Evolutionary conservation across 2,113 vertebrate species (phyloP).

Genomic region (Pavo muticus): DNA sequence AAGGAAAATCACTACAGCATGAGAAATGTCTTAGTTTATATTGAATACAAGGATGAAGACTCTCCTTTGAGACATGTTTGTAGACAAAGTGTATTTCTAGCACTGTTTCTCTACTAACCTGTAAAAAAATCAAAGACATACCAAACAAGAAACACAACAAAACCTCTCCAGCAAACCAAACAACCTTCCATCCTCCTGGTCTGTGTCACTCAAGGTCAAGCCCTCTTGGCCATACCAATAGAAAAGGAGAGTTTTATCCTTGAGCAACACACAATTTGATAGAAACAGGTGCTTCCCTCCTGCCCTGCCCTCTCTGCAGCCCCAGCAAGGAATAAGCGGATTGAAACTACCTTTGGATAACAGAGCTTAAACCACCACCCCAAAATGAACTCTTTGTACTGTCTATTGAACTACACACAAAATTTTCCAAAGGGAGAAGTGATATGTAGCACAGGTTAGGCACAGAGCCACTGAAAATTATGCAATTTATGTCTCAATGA

Average conservation of each 20-base stretch:
- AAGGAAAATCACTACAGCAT: neutral
- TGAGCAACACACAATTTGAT: neutral
- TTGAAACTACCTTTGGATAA: neutral
- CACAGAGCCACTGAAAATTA: slow-evolving; percentile 4
- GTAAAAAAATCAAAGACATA: neutral
- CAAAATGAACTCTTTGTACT: neutral
- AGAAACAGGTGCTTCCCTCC: neutral
- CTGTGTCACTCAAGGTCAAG: neutral
- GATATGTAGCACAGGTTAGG: neutral
- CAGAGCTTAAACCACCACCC: neutral
- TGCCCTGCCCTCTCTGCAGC: neutral
- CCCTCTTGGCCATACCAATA: neutral
- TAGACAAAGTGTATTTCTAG: neutral
- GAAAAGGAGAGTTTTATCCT: neutral
- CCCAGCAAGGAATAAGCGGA: neutral
- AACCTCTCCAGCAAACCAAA: neutral
- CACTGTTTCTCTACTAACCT: neutral
- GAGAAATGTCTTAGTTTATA: neutral
- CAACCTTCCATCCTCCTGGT: neutral
- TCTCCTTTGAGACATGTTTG: neutral
- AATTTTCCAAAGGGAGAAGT: neutral
- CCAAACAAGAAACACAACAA: neutral
- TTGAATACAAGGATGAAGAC: neutral
- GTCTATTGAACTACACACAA: neutral
- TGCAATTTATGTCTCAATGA: neutral